Evolutionary conservation across 2,888 invertebrate species (phyloP), one percentile per base, ranked within the genome.

Genomic region (Zaprionus obscuricornis): DNA sequence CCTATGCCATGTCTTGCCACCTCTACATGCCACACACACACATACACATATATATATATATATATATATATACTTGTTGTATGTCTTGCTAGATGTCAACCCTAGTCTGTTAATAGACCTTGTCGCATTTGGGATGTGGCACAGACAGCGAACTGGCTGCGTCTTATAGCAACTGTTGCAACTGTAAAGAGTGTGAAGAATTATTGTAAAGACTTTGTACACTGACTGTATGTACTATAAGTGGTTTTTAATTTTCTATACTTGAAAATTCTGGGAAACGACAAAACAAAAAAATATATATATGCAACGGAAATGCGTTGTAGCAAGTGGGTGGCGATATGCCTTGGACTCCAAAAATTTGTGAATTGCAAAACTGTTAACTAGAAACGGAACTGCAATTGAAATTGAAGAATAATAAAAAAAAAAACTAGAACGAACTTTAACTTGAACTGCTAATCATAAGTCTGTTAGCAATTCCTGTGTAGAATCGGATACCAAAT

Each of bases 241-340:
- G 77, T 77, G 85, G 66, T 70, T 72, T 78, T 82, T 70, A 71
- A 85, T 85, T 75, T 83, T 82, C 81, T 51, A 71, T 47, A 75
- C 76, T 72, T 68, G 56, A 64, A 37, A 51, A 66, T 68, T 85
- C 79, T 52, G 54, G 54, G 79, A 52, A 78, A 81, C 66, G 57
- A 45, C 20, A 22, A 4, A 22, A 22, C 22, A 22, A 5, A 22
- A 4, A 7, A 4, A 22, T 22, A 22, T 7, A 22, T 7, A 5
- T 10, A 18, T 37, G 52, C 62, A 78, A 54, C 78, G 78, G 83
- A 85, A 78, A 82, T 78, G 79, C 75, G 31, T 45, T 26, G 3
- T 64, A 51, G 79, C 68, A 71, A 85, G 85, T 78, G 78, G 78
- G 78, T 85, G 85, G 78, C 59, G 22, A 5, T 22, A 22, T 22